Base-by-base conservation (phyloP, 2,888 invertebrate species). In the Aphidius colemani region DNA sequence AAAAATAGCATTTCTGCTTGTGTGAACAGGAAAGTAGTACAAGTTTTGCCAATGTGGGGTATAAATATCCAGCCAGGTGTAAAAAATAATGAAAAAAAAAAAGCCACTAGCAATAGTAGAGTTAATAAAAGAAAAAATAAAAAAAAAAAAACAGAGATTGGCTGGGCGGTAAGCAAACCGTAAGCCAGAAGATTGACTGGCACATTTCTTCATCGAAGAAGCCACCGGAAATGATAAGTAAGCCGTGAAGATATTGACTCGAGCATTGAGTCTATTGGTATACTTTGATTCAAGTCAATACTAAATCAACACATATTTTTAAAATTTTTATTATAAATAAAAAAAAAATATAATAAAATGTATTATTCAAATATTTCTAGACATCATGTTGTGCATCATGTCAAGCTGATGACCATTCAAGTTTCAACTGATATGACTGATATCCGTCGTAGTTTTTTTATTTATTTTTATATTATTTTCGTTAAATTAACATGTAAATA, bases 171-270 rank as follows among this genome's bases (percentile, higher is more conserved):
- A 69, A 70, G 70, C 71, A 72, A 72, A 69, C 69, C 66, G 66
- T 70, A 71, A 71, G 71, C 71, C 63, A 53, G 58, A 46, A 53
- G 50, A 10, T 76, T 80, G 81, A 82, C 78, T 80, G 81, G 78
- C 81, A 80, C 80, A 72, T 80, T 78, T 73, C 80, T 79, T 81
- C 80, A 80, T 82, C 77, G 79, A 74, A 72, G 77, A 80, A 81
- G 81, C 76, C 76, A 81, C 79, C 81, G 81, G 80, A 82, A 82
- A 80, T 80, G 81, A 81, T 78, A 80, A 57, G 46, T 39, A 46
- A 57, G 50, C 64, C 41, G 50, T 61, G 69, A 71, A 78, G 71
- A 71, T 78, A 77, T 76, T 78, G 77, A 74, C 64, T 60, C 46
- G 30, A 30, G 30, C 45, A 44, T 57, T 30, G 39, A 18, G 46